These are phyloP conservation scores for Hetaerina americana DNA, from an alignment of 1,140 invertebrate genomes.

Conservation along the genomic window DNA sequence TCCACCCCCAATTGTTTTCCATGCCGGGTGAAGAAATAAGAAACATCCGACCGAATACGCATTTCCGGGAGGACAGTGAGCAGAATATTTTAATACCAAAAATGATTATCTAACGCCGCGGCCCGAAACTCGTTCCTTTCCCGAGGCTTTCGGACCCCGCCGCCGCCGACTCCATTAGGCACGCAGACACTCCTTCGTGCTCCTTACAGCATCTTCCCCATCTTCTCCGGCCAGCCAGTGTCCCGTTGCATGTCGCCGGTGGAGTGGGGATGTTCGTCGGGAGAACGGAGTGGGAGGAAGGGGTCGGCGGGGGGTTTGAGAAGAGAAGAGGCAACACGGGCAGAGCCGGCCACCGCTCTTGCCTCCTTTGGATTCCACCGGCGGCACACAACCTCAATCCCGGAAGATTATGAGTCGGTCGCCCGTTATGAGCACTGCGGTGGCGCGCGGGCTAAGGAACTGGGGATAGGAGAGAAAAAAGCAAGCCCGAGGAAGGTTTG, in stretches of 20 bases:
- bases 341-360: too few relatives aligned
- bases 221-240: too few relatives aligned
- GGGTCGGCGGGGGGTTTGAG: not conserved
- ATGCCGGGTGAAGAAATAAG: too few relatives aligned
- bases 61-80: too few relatives aligned
- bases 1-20: too few relatives aligned
- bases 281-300: not conserved
- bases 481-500: not conserved
- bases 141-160: too few relatives aligned
- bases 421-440: not conserved
- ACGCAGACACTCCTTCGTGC: not conserved
- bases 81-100: too few relatives aligned
- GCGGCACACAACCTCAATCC: not conserved
- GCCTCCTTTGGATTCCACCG: not conserved
- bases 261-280: not conserved
- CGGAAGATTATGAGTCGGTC: not conserved
- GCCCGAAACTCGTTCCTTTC: too few relatives aligned
- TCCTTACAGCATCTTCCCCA: not conserved
- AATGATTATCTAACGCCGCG: too few relatives aligned
- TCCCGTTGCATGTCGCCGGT: not conserved
- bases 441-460: not conserved
- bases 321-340: too few relatives aligned
- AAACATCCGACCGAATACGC: too few relatives aligned
- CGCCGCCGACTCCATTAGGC: not conserved
- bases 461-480: not conserved